Conservation (phyloP, 2,797 vertebrate genomes). For the Rhadinocentrus ornatus region DNA sequence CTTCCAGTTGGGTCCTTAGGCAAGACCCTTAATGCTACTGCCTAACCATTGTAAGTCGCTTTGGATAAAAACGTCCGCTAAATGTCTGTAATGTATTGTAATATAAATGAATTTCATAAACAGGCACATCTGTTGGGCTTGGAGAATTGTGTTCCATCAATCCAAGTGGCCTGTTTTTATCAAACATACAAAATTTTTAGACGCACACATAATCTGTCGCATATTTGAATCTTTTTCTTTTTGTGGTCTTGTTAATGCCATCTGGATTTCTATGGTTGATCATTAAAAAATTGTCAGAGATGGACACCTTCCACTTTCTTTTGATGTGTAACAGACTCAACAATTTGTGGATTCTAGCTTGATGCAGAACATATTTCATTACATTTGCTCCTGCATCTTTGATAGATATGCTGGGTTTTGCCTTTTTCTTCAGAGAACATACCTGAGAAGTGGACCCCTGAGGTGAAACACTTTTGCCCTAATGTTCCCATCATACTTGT, state of each 20-base stretch:
- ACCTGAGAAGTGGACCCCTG: constrained; percentile 98
- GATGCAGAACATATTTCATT: background rate
- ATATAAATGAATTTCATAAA: background rate
- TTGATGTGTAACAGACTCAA: background rate
- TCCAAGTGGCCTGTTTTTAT: background rate
- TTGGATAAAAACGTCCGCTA: too few species aligned
- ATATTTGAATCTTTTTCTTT: too few species aligned
- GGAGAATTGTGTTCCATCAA: background rate
- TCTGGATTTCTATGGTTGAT: too few species aligned
- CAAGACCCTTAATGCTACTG: too few species aligned
- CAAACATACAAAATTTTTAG: background rate
- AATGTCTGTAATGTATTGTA: too few species aligned
- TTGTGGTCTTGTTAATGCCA: too few species aligned
- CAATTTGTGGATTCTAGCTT: background rate
- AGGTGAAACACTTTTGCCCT: constrained; percentile 99
- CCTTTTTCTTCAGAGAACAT: constrained; percentile 89
- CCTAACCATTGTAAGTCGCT: too few species aligned
- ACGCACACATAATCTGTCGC: too few species aligned
- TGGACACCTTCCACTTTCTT: background rate
- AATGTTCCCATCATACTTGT: constrained; percentile 98
- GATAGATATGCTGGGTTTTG: constrained; percentile 15
- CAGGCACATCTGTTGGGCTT: background rate
- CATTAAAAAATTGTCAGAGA: too few species aligned
- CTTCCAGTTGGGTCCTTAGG: too few species aligned
- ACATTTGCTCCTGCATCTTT: background rate